A percentile compares a stretch with the other conserved stretches of the same genome.
Conservation (phyloP, 2,888 invertebrate species). For the Melanargia galathea region DNA sequence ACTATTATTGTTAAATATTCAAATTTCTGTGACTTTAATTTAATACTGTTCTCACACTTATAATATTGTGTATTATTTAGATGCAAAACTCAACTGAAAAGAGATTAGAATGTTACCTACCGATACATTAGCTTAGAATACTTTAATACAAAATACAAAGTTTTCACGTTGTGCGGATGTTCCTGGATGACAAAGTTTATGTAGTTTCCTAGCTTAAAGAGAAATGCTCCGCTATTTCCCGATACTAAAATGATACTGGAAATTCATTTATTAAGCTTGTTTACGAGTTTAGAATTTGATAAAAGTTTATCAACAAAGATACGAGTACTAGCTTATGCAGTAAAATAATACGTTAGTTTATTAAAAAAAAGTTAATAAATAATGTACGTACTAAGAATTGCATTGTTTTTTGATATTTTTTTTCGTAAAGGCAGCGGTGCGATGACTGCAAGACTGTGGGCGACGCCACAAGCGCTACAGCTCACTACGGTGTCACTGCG, state of each 20-base stretch:
- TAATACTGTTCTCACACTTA: background rate
- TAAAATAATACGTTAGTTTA: too few species aligned
- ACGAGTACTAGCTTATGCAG: too few species aligned
- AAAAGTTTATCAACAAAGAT: background rate
- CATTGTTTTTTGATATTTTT: too few species aligned
- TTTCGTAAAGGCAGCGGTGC: too few species aligned
- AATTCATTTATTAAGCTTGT: background rate
- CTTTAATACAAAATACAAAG: background rate
- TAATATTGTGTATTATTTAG: background rate
- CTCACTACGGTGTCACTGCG: too few species aligned
- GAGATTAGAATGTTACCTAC: background rate
- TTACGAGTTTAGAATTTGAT: background rate
- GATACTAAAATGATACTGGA: slow-evolving; percentile 1
- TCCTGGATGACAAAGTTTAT: slow-evolving; percentile 7
- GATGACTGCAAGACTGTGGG: too few species aligned
- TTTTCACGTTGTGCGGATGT: background rate
- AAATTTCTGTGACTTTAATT: too few species aligned
- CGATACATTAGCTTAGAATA: background rate
- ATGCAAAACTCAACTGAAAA: background rate
- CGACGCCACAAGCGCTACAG: too few species aligned
- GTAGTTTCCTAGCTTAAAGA: slow-evolving; percentile 10
- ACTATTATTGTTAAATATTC: too few species aligned
- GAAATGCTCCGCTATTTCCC: background rate
- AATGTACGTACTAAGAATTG: too few species aligned
- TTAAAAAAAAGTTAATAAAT: too few species aligned